Evolutionary conservation across 2,113 vertebrate genomes (phyloP).

Genomic region (Fregetta grallaria): DNA sequence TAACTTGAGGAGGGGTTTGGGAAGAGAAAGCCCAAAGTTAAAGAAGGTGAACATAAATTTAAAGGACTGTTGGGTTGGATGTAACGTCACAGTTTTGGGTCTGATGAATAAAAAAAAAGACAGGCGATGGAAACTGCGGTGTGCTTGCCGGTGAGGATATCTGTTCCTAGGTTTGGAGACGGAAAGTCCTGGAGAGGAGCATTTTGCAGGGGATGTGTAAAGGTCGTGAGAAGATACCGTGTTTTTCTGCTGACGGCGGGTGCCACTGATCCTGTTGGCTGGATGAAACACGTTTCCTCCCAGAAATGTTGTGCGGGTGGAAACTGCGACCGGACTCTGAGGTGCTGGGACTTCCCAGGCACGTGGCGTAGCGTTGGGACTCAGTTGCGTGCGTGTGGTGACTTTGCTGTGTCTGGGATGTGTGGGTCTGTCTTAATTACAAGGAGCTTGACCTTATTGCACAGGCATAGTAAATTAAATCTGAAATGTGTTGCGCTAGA

Average conservation of each 20-base stretch:
- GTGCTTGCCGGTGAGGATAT: neutral
- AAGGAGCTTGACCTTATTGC: neutral
- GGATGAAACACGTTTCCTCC: accelerated
- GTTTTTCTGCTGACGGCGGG: neutral
- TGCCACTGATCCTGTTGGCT: too few species aligned
- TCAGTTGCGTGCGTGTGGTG: accelerated
- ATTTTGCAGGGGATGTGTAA: neutral
- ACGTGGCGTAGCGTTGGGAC: neutral
- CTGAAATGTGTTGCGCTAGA: neutral
- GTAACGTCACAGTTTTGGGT: neutral
- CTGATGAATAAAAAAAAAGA: neutral
- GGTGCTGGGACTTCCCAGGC: neutral
- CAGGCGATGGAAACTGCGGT: accelerated
- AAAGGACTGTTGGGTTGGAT: neutral
- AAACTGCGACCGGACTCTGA: neutral
- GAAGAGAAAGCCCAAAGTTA: neutral
- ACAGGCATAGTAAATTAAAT: neutral
- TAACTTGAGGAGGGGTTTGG: neutral
- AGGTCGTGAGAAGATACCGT: neutral
- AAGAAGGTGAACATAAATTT: neutral
- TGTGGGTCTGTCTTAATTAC: neutral
- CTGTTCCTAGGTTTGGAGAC: neutral
- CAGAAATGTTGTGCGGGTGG: neutral
- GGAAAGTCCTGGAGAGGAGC: neutral
- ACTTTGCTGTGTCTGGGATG: neutral